Base-by-base conservation (phyloP, 2,888 invertebrate genomes). In the Lasius platythorax region DNA sequence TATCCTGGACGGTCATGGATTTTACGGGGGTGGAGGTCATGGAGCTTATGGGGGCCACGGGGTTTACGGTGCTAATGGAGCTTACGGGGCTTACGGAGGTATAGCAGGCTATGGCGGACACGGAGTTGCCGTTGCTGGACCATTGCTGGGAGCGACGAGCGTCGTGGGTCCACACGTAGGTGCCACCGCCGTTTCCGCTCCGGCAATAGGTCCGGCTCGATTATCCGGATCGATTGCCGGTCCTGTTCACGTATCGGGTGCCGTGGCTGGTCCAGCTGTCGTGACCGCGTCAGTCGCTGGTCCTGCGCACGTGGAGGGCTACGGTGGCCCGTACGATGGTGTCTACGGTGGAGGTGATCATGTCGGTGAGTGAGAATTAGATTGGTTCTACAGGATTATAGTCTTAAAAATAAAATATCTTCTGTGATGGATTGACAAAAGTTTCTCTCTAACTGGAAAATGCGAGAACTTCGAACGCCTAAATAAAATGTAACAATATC, bases 191-290 rank as follows among this genome's bases (percentile, higher is more conserved):
- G 89, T 95, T 18, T 90, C 94, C 58, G 95, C 93, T 18, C 95
- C 95, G 18, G 90, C 89, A 15, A 93, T 94, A 72, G 95, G 95
- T 40, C 93, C 94, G 0, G 90, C 94, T 6, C 93, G 91, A 83
- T 87, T 94, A 1, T 91, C 94, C 12, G 95, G 95, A 6, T 92
- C 94, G 0, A 92, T 93, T 1, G 92, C 94, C 43, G 94, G 94
- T 30, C 93, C 94, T 0, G 93, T 90, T 11, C 94, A 93, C 46
- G 94, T 95, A 18, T 93, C 94, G n/a, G 95, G 95, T 1, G 94
- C 95, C 11, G 93, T 95, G 28, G 93, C 94, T 74, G 94, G 94
- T 5, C 93, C 94, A 0, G 93, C 94, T 1, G 91, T 93, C 2
- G 94, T 94, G 5, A 93, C 93, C 0, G 92, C 93, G 6, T 94